These are phyloP conservation scores for Physella acuta DNA, from an alignment of 1,140 invertebrate species.

Conservation along the genomic window DNA sequence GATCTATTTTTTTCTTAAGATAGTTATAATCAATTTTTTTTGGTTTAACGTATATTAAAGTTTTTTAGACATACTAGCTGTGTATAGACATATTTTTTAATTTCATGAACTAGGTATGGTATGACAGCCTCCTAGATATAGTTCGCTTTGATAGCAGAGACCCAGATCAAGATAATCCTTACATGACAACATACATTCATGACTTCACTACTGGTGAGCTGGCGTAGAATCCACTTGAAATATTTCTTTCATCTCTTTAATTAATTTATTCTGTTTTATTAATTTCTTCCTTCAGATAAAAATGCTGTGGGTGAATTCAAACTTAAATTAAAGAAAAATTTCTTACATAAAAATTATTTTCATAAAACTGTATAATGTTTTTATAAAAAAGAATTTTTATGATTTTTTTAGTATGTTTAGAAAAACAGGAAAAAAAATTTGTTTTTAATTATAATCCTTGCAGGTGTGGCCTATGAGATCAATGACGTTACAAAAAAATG, in stretches of 20 bases:
- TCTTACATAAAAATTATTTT: no score
- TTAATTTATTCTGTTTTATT: no score
- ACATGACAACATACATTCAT: constrained; percentile 2
- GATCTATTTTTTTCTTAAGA: no score
- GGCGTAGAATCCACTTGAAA: no score
- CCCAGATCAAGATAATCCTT: neutral
- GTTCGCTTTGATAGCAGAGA: constrained; percentile 11
- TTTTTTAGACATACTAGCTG: no score
- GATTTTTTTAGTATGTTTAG: neutral
- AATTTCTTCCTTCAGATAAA: no score
- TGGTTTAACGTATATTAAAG: no score
- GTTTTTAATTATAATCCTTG: neutral
- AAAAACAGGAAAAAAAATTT: neutral
- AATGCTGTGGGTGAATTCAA: no score
- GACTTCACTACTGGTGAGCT: neutral
- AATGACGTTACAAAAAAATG: constrained; percentile 17
- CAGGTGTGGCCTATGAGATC: constrained; percentile 13
- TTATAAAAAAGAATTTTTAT: neutral
- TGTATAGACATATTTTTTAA: no score
- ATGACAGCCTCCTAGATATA: neutral
- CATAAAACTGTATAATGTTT: neutral
- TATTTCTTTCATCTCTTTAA: no score
- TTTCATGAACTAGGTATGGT: constrained; percentile 10
- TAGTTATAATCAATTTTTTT: no score
- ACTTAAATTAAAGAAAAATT: no score